A percentile compares a stretch with the other conserved stretches of the same genome.
phyloP scores from a whole-genome alignment of 2,888 invertebrate genomes.

The Nowickia ferox region DNA sequence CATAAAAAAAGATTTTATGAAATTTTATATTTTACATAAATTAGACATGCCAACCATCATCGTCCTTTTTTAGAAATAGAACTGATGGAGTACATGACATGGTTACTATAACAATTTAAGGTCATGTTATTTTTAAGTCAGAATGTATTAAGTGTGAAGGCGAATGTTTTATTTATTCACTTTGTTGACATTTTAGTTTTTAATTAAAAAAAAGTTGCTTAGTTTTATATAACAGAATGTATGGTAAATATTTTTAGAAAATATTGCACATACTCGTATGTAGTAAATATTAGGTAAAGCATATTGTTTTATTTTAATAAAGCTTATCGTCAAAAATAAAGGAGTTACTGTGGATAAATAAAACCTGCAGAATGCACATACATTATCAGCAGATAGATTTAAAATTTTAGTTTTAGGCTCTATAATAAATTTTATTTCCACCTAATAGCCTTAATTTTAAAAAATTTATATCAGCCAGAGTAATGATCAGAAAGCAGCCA shows the following conservation, averaged over 20 bases:
- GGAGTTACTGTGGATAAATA: too few relatives aligned
- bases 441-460: too few relatives aligned
- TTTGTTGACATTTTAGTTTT: slow-evolving; percentile 19
- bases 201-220: slow-evolving; percentile 38
- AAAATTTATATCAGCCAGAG: too few relatives aligned
- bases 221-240: neutral
- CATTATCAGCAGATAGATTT: too few relatives aligned
- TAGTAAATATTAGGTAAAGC: neutral
- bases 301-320: too few relatives aligned
- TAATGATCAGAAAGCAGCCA: too few relatives aligned
- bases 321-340: too few relatives aligned
- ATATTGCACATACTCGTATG: slow-evolving; percentile 17
- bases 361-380: too few relatives aligned
- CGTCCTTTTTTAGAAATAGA: slow-evolving; percentile 26
- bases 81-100: neutral
- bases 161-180: slow-evolving; percentile 5
- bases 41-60: neutral
- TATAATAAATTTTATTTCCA: too few relatives aligned
- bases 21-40: slow-evolving; percentile 24
- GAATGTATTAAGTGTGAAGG: neutral
- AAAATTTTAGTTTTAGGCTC: too few relatives aligned
- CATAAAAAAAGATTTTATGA: neutral
- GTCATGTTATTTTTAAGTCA: slow-evolving; percentile 2
- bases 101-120: neutral
- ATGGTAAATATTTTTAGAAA: slow-evolving; percentile 12